A percentile compares a stretch with the other conserved stretches of the same genome.
Conservation (phyloP, 2,888 invertebrate species). For the Conops quadrifasciatus region DNA sequence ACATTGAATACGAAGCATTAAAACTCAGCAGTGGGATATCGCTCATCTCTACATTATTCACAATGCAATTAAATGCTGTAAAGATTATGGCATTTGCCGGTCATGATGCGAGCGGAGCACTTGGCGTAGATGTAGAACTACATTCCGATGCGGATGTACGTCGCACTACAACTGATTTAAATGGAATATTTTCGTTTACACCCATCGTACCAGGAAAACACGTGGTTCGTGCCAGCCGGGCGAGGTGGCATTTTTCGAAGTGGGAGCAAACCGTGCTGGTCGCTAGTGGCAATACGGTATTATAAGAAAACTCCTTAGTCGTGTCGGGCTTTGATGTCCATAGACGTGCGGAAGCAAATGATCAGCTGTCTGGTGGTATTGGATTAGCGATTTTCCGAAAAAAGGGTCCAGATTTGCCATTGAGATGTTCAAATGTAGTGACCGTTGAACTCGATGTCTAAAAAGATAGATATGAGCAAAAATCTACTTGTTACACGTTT, state of each 20-base stretch:
- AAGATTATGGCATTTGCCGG: slow-evolving; percentile 78
- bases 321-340: slow-evolving; percentile 86
- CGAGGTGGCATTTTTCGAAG: slow-evolving; percentile 78
- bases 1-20: too few species aligned
- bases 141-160: slow-evolving; percentile 69
- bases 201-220: slow-evolving; percentile 91
- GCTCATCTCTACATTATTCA: too few species aligned
- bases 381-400: slow-evolving; percentile 78
- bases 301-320: slow-evolving; percentile 74
- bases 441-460: slow-evolving; percentile 38
- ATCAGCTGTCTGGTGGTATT: slow-evolving; percentile 75
- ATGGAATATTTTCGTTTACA: slow-evolving; percentile 84
- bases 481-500: slow-evolving; percentile 76
- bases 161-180: slow-evolving; percentile 73
- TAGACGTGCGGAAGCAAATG: slow-evolving; percentile 80
- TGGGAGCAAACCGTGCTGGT: slow-evolving; percentile 74
- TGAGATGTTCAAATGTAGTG: slow-evolving; percentile 51
- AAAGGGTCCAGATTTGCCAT: slow-evolving; percentile 60
- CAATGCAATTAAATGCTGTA: too few species aligned
- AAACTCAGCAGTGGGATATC: too few species aligned
- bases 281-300: slow-evolving; percentile 80
- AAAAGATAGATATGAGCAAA: slow-evolving; percentile 50
- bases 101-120: slow-evolving; percentile 77
- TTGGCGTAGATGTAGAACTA: slow-evolving; percentile 78
- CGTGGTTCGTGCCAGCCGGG: slow-evolving; percentile 77